Evolutionary conservation across 1,140 invertebrate species (phyloP).

Genomic region (Helicoverpa zea): DNA sequence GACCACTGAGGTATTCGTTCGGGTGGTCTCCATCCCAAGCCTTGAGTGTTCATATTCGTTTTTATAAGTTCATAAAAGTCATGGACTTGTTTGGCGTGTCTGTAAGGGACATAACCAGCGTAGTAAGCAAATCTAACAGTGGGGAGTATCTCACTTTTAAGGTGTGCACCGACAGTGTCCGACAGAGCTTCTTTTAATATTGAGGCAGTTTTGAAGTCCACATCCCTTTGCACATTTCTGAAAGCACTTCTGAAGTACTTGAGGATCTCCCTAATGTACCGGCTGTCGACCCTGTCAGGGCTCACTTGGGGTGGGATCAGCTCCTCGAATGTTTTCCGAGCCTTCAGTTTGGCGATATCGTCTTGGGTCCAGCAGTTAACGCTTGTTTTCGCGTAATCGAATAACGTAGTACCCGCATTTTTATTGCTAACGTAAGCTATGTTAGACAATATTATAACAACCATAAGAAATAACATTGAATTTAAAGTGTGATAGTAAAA

Average conservation of each 20-base stretch:
- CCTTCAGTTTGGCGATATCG: constrained; percentile 80
- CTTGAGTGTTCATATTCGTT: constrained; percentile 86
- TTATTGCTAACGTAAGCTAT: constrained; percentile 55
- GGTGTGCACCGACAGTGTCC: constrained; percentile 86
- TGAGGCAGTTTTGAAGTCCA: constrained; percentile 78
- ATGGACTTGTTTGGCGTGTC: constrained; percentile 84
- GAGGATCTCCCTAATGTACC: constrained; percentile 79
- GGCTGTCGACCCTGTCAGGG: constrained; percentile 78
- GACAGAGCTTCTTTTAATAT: constrained; percentile 87
- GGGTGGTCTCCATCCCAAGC: constrained; percentile 87
- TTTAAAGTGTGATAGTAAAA: constrained; percentile 49
- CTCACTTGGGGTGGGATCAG: constrained; percentile 70
- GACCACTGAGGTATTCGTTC: constrained; percentile 62
- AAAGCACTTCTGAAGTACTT: constrained; percentile 87
- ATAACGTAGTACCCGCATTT: constrained; percentile 77
- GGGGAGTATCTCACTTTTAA: constrained; percentile 87
- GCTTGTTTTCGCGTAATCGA: constrained; percentile 68
- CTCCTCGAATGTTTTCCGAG: constrained; percentile 81
- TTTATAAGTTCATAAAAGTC: constrained; percentile 87
- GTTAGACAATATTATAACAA: constrained; percentile 67
- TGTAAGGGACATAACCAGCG: constrained; percentile 87
- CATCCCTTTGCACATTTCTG: constrained; percentile 76
- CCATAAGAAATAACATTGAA: constrained; percentile 73
- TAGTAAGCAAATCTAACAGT: constrained; percentile 88
- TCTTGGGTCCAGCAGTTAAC: constrained; percentile 83